Evolutionary conservation across 2,797 vertebrate genomes (phyloP).

Genomic region (Melopsittacus undulatus): DNA sequence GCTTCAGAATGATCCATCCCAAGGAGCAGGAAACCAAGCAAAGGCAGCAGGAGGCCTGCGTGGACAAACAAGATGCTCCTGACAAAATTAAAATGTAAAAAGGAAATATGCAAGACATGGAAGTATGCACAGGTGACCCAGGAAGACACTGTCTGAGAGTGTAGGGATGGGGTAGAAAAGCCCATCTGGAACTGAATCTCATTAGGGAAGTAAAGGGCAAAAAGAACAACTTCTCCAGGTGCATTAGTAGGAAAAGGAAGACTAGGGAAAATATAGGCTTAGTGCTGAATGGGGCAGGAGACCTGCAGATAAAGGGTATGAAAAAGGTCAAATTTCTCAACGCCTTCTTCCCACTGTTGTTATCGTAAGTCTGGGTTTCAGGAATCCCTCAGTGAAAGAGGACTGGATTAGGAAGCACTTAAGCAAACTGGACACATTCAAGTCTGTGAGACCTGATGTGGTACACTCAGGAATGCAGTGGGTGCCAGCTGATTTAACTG

Average conservation of each 20-base stretch:
- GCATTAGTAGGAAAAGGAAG: background rate
- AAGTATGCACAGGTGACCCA: background rate
- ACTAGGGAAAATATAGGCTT: background rate
- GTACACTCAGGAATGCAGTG: background rate
- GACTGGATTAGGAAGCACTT: background rate
- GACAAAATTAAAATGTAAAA: background rate
- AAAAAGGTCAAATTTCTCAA: background rate
- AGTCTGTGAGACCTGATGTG: background rate
- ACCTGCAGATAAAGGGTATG: background rate
- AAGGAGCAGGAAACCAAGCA: background rate
- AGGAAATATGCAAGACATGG: background rate
- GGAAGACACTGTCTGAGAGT: background rate
- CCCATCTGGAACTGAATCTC: background rate
- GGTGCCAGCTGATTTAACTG: background rate
- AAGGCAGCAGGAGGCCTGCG: background rate
- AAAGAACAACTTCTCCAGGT: background rate
- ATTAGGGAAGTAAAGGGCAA: background rate
- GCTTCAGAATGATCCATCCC: background rate
- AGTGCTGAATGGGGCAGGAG: background rate
- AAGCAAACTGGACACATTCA: background rate
- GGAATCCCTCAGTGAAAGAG: background rate
- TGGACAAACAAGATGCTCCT: background rate
- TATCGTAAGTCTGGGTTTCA: background rate
- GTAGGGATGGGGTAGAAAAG: background rate
- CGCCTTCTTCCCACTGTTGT: background rate